Evolutionary conservation across 2,888 invertebrate species (phyloP), one percentile per base, ranked within the genome.

Genomic region (Clusia tigrina): DNA sequence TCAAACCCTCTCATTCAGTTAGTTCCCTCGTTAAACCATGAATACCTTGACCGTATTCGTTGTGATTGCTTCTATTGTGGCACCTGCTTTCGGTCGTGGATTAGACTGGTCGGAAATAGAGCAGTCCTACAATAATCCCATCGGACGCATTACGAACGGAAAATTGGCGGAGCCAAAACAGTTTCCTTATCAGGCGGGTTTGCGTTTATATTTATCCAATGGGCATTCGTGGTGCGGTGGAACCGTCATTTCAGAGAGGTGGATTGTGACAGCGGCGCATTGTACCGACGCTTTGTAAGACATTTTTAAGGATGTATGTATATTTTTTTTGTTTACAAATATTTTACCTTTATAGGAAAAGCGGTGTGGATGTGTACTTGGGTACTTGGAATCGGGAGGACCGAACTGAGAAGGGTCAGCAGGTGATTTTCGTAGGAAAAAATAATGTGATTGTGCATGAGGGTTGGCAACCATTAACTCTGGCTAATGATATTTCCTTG

Each of bases 401-500:
- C 25, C 37, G 52, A 2, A 42, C 46, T 1, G 81, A 80, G 65
- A 52, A 22, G 0, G 73, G 74, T 2, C 78, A 79, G 55, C 73
- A 76, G 64, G 72, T 72, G 1, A 51, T 81, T 38, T 71, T 71
- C 48, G 73, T 77, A 1, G 56, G 67, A 23, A 64, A 55, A 0
- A 64, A 60, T 23, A 60, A 74, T 52, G 70, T 80, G 6, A 72
- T 78, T 32, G 79, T 85, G 2, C 85, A 86, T 67, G 80, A 82
- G 61, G 25, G 74, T 0, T 85, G 83, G 80, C 69, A 78, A 22
- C 18, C 78, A 0, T 26, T 65, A 1, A 75, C 73, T 15, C 69
- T 84, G 10, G 58, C 64, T 10, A 83, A 86, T 67, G 86, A 86
- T 63, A 81, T 86, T 58, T 85, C 85, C 2, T 61, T 86, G n/a